Percentiles rank a stretch among this genome's conserved stretches.
phyloP scores from a whole-genome alignment of 2,888 invertebrate species.

The Cheilosia scutellata region DNA sequence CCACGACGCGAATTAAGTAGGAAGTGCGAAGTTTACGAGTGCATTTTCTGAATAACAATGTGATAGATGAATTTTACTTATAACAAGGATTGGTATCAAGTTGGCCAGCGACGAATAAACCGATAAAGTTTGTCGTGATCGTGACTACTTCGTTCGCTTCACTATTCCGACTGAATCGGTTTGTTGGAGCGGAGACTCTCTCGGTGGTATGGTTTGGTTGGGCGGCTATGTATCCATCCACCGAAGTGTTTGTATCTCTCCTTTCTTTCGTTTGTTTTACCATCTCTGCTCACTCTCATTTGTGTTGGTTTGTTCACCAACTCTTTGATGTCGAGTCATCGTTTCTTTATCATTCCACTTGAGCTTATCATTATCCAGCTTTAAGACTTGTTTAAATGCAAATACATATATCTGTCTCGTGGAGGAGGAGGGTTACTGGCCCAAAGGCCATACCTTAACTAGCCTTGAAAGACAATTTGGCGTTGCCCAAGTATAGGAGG shows the following conservation, averaged over 20 bases:
- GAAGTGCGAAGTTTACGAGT: slow-evolving; percentile 41
- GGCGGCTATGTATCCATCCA: slow-evolving; percentile 30
- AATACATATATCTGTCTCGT: neutral
- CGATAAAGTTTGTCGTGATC: slow-evolving; percentile 9
- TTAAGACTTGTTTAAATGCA: slow-evolving; percentile 2
- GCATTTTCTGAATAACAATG: slow-evolving; percentile 44
- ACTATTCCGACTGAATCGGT: slow-evolving; percentile 63
- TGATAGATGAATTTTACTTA: slow-evolving; percentile 2
- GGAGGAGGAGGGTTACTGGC: neutral
- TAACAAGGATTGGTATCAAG: neutral
- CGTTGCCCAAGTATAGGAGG: neutral
- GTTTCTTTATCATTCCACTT: slow-evolving; percentile 18
- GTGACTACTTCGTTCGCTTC: slow-evolving; percentile 41
- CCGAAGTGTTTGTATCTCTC: slow-evolving; percentile 26
- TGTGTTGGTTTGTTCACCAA: slow-evolving; percentile 1
- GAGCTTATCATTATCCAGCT: neutral
- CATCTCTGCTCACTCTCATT: slow-evolving; percentile 37
- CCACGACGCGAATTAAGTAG: slow-evolving; percentile 32
- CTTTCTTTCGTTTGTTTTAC: slow-evolving; percentile 20
- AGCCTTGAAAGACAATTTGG: neutral
- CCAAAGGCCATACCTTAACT: neutral
- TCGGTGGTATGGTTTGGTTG: slow-evolving; percentile 45
- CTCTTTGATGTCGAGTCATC: neutral
- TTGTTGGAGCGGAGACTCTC: slow-evolving; percentile 27
- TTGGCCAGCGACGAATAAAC: neutral